These are phyloP conservation scores for Sminthurides bifidus DNA, from an alignment of 1,140 invertebrate genomes.

Conservation along the genomic window DNA sequence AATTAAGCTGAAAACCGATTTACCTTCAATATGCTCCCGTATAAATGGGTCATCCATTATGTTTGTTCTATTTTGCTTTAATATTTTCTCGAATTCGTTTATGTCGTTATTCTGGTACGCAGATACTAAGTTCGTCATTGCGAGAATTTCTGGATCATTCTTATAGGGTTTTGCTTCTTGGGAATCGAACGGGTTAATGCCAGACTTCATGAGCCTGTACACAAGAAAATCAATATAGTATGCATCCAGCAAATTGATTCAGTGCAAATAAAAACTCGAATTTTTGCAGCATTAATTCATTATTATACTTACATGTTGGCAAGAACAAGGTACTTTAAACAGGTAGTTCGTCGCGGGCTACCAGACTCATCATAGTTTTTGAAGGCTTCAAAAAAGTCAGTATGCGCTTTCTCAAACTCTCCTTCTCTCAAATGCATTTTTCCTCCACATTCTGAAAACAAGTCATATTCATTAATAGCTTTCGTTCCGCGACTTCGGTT, in stretches of 20 bases:
- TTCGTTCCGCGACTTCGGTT: no score
- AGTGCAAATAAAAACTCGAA: neutral
- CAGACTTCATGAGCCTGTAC: slow-evolving; percentile 92
- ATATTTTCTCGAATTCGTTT: slow-evolving; percentile 93
- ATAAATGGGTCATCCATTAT: slow-evolving; percentile 99
- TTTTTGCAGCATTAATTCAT: slow-evolving; percentile 6
- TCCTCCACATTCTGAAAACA: slow-evolving; percentile 90
- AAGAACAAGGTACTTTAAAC: slow-evolving; percentile 94
- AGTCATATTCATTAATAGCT: no score
- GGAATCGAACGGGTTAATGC: slow-evolving; percentile 99
- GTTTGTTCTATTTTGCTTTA: slow-evolving; percentile 86
- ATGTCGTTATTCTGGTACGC: slow-evolving; percentile 99
- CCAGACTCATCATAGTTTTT: slow-evolving; percentile 99
- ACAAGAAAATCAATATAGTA: slow-evolving; percentile 40
- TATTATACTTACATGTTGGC: slow-evolving; percentile 72
- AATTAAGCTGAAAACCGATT: slow-evolving; percentile 10
- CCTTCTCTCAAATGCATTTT: slow-evolving; percentile 99
- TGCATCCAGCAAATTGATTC: neutral
- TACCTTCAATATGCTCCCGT: slow-evolving; percentile 92
- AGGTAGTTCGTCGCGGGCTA: slow-evolving; percentile 91
- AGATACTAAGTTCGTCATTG: slow-evolving; percentile 97
- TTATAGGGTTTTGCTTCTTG: slow-evolving; percentile 99
- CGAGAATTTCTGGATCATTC: slow-evolving; percentile 97
- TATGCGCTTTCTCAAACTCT: slow-evolving; percentile 97
- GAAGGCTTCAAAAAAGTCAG: slow-evolving; percentile 99